A percentile compares a stretch with the other conserved stretches of the same genome.
Evolutionary conservation across 2,113 vertebrate species (phyloP).

Genomic region (Centropus unirufus): DNA sequence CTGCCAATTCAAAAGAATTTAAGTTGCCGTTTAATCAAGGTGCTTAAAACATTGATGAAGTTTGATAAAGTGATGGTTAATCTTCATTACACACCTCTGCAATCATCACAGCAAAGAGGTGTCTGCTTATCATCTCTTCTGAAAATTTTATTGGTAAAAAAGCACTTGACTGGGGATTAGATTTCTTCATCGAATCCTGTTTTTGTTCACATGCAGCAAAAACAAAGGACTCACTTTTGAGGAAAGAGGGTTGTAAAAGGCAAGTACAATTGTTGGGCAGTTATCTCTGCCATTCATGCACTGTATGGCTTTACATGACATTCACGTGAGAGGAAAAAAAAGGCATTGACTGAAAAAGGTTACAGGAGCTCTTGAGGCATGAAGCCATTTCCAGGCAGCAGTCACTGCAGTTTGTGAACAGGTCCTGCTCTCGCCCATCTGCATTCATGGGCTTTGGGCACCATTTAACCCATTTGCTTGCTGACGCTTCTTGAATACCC

Average conservation of each 20-base stretch:
- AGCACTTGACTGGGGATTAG: not conserved
- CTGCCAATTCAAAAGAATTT: not conserved
- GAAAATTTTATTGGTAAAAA: constrained; percentile 2
- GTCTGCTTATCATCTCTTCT: constrained; percentile 2
- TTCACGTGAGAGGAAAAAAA: not conserved
- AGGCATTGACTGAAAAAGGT: constrained; percentile 1
- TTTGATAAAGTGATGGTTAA: constrained; percentile 37
- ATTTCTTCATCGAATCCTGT: constrained; percentile 1
- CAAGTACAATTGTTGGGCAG: not conserved
- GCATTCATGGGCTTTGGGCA: not conserved
- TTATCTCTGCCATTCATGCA: constrained; percentile 17
- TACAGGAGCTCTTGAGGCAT: constrained; percentile 37
- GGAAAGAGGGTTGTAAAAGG: not conserved
- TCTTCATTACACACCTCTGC: constrained; percentile 14
- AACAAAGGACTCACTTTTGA: not conserved
- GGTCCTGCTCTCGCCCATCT: not conserved
- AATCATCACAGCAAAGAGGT: constrained; percentile 6
- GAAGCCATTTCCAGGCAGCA: constrained; percentile 33
- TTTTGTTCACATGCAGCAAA: not conserved
- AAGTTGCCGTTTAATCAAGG: constrained; percentile 29
- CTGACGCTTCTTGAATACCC: not conserved
- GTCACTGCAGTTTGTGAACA: not conserved
- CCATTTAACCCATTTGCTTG: constrained; percentile 1
- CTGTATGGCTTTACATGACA: not conserved
- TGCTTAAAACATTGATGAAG: not conserved